Percentiles rank a stretch among this genome's conserved stretches.
Evolutionary conservation across 2,797 vertebrate genomes (phyloP).

Genomic region (Poliocrania exsul): DNA sequence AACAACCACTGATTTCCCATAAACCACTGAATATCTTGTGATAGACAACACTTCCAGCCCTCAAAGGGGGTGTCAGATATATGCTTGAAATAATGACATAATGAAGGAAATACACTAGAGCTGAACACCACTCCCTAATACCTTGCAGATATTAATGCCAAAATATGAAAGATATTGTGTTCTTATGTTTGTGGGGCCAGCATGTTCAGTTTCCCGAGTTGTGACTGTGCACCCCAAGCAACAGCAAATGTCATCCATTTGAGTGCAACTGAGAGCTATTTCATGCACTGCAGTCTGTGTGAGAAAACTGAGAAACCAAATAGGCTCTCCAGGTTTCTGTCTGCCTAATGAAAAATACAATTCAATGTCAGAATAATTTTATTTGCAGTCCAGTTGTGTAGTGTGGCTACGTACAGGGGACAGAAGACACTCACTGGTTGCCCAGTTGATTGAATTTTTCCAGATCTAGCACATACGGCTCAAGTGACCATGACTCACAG

Average conservation of each 20-base stretch:
- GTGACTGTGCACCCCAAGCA: not conserved
- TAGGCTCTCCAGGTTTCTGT: not conserved
- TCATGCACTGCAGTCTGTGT: not conserved
- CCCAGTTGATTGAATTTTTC: not conserved
- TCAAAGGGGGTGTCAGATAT: not conserved
- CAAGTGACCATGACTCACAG: not conserved
- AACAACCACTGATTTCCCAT: not conserved
- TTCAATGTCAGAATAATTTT: not conserved
- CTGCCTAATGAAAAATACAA: not conserved
- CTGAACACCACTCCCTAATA: not conserved
- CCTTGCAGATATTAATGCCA: not conserved
- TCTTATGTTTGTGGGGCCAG: not conserved
- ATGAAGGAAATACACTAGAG: not conserved
- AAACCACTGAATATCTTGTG: not conserved
- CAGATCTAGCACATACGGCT: not conserved
- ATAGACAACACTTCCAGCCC: not conserved
- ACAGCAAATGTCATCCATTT: not conserved
- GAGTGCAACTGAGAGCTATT: not conserved
- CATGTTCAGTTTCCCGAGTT: not conserved
- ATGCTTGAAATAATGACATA: not conserved
- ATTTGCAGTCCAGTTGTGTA: not conserved
- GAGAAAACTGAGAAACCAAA: not conserved
- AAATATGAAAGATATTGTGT: not conserved
- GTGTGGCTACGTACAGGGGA: not conserved
- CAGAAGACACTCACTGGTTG: not conserved